Conservation (phyloP, 2,113 vertebrate species). For the Dipodomys merriami region DNA sequence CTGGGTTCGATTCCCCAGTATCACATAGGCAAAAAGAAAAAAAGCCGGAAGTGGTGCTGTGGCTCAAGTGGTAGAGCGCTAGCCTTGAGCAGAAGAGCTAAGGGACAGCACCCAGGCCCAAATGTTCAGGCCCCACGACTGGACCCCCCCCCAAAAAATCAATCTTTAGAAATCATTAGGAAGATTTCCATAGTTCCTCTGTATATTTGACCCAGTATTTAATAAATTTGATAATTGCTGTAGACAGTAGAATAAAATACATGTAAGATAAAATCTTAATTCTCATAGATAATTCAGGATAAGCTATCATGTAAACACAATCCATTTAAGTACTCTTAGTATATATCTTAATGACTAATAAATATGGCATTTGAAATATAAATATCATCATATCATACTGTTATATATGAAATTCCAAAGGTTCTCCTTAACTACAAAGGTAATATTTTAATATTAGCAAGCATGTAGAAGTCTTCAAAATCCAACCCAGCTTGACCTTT, state of each 20-base stretch:
- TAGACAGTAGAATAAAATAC: background rate
- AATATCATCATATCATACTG: background rate
- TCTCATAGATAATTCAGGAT: background rate
- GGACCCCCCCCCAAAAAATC: too few relatives aligned
- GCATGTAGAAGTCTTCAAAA: background rate
- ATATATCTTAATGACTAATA: background rate
- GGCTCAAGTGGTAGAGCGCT: too few relatives aligned
- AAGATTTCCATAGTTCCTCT: background rate
- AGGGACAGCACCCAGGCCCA: too few relatives aligned
- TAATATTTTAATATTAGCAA: background rate
- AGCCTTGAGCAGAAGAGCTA: too few relatives aligned
- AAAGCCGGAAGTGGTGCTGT: too few relatives aligned
- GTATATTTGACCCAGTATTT: background rate
- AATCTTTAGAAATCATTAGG: background rate
- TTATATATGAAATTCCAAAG: background rate
- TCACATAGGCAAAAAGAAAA: too few relatives aligned
- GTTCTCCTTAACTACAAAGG: background rate
- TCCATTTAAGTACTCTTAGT: background rate
- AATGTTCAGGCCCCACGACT: too few relatives aligned
- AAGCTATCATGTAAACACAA: background rate
- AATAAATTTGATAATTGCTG: slow-evolving; percentile 27
- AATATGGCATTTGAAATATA: background rate
- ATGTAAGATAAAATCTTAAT: slow-evolving; percentile 35
- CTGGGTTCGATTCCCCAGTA: too few relatives aligned
- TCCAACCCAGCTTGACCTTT: background rate